Conservation (phyloP, 1,140 invertebrate genomes). For the Chelonus insularis region DNA sequence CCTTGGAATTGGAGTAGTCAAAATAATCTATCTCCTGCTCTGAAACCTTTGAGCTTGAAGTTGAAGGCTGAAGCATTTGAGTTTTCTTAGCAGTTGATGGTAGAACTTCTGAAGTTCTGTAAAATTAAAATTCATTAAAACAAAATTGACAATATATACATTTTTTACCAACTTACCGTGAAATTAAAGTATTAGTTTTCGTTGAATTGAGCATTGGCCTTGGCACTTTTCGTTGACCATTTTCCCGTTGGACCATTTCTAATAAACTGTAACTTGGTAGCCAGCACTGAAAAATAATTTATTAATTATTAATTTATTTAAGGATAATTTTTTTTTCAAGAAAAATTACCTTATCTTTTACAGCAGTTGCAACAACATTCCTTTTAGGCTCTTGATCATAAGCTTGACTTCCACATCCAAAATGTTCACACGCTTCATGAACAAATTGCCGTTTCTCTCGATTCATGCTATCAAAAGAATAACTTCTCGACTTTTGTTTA, state of each 20-base stretch:
- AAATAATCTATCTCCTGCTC: constrained; percentile 48
- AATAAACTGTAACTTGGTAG: constrained; percentile 81
- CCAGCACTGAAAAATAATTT: constrained; percentile 67
- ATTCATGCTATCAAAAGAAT: constrained; percentile 93
- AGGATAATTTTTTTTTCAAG: too few relatives aligned
- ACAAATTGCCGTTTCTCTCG: constrained; percentile 85
- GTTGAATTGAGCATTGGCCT: constrained; percentile 65
- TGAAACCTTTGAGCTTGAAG: constrained; percentile 32
- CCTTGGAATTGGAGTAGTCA: constrained; percentile 35
- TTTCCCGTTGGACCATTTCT: constrained; percentile 77
- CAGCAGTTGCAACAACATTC: constrained; percentile 91
- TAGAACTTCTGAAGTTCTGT: constrained; percentile 45
- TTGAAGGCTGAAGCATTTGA: constrained; percentile 36
- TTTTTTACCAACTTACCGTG: too few relatives aligned
- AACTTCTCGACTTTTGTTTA: constrained; percentile 81
- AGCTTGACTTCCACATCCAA: constrained; percentile 89
- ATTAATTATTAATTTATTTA: background rate
- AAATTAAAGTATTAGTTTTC: constrained; percentile 34
- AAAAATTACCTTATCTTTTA: constrained; percentile 74
- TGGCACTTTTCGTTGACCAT: constrained; percentile 76
- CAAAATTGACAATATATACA: background rate
- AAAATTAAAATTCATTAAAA: constrained; percentile 24
- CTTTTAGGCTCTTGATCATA: constrained; percentile 94
- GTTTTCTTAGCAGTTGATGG: constrained; percentile 42
- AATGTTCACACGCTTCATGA: constrained; percentile 92